A percentile compares a stretch with the other conserved stretches of the same genome.
Conservation (phyloP, 2,888 invertebrate genomes). For the Eupithecia exiguata region DNA sequence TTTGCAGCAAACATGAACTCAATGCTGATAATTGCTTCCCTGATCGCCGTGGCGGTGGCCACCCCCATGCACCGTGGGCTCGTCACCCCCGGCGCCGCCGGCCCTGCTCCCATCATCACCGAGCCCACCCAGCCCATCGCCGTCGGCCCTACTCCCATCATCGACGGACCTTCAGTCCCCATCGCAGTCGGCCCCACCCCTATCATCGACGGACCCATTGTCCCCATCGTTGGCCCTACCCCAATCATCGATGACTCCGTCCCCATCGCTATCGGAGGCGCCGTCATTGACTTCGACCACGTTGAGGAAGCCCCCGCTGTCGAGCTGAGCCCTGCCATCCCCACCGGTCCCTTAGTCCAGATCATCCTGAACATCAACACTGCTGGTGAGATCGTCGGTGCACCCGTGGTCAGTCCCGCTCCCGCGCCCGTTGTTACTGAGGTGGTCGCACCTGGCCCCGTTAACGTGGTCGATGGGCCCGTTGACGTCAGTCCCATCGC, state of each 20-base stretch:
- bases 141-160: conserved; percentile 35
- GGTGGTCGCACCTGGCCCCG: conserved; percentile 33
- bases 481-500: conserved; percentile 28
- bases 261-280: conserved; percentile 41
- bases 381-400: neutral
- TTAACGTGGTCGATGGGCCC: conserved; percentile 27
- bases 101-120: conserved; percentile 27
- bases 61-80: conserved; percentile 47
- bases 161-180: conserved; percentile 22
- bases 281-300: conserved; percentile 38
- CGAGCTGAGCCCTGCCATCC: neutral
- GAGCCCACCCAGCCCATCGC: conserved; percentile 36
- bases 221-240: conserved; percentile 40
- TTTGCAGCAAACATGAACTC: conserved; percentile 53
- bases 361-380: conserved; percentile 57
- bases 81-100: conserved; percentile 41
- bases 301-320: conserved; percentile 34
- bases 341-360: conserved; percentile 49
- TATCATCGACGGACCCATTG: neutral
- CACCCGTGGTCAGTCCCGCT: conserved; percentile 38
- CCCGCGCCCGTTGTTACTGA: conserved; percentile 4
- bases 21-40: conserved; percentile 53
- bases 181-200: conserved; percentile 37
- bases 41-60: conserved; percentile 54
- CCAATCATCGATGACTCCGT: conserved; percentile 5